A percentile compares a stretch with the other conserved stretches of the same genome.
phyloP scores from a whole-genome alignment of 2,113 vertebrate genomes.

The Nannospalax galili region DNA sequence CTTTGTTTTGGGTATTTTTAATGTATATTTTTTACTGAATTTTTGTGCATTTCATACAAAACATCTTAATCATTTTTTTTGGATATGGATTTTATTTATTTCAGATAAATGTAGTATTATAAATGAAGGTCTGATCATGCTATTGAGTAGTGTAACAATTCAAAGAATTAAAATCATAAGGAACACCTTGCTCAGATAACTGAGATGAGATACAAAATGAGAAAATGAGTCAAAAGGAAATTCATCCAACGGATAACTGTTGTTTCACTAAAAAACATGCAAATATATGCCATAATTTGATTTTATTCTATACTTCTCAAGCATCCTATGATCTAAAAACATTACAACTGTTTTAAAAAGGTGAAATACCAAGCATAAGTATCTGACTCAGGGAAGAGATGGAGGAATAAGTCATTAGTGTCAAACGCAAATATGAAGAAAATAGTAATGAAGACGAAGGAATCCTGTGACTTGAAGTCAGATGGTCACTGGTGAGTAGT shows the following conservation, averaged over 20 bases:
- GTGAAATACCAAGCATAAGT: background rate
- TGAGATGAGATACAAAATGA: background rate
- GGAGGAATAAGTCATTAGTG: background rate
- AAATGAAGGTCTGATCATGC: background rate
- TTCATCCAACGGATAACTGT: background rate
- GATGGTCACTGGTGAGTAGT: background rate
- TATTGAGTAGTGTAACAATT: background rate
- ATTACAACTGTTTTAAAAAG: background rate
- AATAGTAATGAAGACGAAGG: background rate
- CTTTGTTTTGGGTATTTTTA: background rate
- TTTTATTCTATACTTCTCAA: background rate
- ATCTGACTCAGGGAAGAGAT: background rate
- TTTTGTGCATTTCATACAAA: too few species aligned
- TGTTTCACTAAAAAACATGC: constrained; percentile 28
- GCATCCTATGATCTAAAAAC: background rate
- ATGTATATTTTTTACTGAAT: too few species aligned
- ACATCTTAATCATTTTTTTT: background rate
- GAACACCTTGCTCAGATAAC: background rate
- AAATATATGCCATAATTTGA: background rate
- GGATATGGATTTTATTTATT: constrained; percentile 6
- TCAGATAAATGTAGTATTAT: background rate
- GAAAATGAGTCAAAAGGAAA: constrained; percentile 29
- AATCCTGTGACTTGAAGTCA: background rate
- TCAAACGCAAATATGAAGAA: background rate
- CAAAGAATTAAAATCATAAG: constrained; percentile 1